Base-by-base conservation (phyloP, 2,888 invertebrate genomes). In the Bembecia ichneumoniformis region DNA sequence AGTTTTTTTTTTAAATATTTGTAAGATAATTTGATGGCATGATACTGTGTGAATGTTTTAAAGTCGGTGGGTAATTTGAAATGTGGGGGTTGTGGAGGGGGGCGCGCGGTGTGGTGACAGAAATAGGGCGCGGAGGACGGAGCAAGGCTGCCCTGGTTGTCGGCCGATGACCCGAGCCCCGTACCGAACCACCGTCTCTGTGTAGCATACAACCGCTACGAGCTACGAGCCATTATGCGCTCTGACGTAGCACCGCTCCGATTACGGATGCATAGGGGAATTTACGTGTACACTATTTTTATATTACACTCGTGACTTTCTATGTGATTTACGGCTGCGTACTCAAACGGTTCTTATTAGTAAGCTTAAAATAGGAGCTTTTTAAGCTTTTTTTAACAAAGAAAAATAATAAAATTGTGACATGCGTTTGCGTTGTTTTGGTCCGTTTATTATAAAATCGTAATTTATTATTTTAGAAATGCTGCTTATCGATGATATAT, bases 51-150 rank as follows among this genome's bases (percentile, higher is more conserved):
- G 13, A 47, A 47, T 34, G n/a, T 40, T n/a, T 40, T n/a, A 14
- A 40, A n/a, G n/a, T 13, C 14, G 15, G 17, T 58, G 57, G 52
- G 66, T 76, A 71, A 80, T 72, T 78, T 78, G 63, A 63, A 55
- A 60, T 74, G 64, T 66, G 58, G 70, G 73, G 75, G 74, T 74
- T 71, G 67, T 64, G 60, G 60, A 56, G 57, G 55, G 58, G 60
- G 65, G 64, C 61, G 60, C 55, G 69, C 69, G 79, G 69, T 70
- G 79, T 74, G 77, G 82, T 76, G 82, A 82, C 83, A 84, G 83
- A 87, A 86, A 87, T 87, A 86, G 86, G 84, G 81, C 86, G 77
- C 83, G 74, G 86, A 86, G 86, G 87, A 84, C 86, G 79, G 81
- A 82, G 83, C 86, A 87, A 87, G 87, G 87, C 86, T 86, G 87